These are phyloP conservation scores for Chionoecetes opilio DNA, from an alignment of 1,140 invertebrate genomes.

Conservation along the genomic window DNA sequence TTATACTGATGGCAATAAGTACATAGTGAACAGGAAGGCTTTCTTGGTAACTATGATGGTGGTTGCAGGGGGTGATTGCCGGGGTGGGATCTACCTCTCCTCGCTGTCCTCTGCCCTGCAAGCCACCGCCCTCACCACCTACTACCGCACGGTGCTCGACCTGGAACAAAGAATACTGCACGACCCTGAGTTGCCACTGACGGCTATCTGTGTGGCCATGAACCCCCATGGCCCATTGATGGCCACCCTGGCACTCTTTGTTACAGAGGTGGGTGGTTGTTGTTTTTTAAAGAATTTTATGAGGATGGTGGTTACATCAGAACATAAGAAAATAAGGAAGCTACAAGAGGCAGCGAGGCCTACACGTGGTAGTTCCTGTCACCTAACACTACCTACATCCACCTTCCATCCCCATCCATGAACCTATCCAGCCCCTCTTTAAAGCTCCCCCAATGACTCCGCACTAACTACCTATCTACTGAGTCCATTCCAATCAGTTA, in stretches of 20 bases:
- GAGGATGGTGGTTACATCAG: too few relatives aligned
- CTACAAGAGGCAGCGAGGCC: too few relatives aligned
- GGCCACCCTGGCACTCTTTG: neutral
- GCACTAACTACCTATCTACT: too few relatives aligned
- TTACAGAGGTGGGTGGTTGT: conserved; percentile 20
- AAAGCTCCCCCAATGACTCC: too few relatives aligned
- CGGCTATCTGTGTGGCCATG: neutral
- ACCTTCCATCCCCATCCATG: too few relatives aligned
- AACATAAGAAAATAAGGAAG: too few relatives aligned
- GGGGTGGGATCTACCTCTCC: conserved; percentile 58
- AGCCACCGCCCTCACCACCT: neutral
- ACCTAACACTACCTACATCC: too few relatives aligned
- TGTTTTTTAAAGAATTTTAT: too few relatives aligned
- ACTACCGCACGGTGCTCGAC: conserved; percentile 45
- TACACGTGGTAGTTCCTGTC: too few relatives aligned
- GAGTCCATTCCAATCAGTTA: too few relatives aligned
- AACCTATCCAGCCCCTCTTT: too few relatives aligned
- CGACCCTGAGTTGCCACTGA: conserved; percentile 44
- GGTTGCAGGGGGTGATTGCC: neutral
- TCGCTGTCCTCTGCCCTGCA: conserved; percentile 46
- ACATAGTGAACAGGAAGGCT: neutral
- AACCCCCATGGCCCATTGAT: conserved; percentile 31
- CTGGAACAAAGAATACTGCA: conserved; percentile 35
- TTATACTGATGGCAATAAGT: too few relatives aligned
- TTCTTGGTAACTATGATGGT: neutral